Evolutionary conservation across 2,888 invertebrate species (phyloP).

Genomic region (Synanthedon myopaeformis): DNA sequence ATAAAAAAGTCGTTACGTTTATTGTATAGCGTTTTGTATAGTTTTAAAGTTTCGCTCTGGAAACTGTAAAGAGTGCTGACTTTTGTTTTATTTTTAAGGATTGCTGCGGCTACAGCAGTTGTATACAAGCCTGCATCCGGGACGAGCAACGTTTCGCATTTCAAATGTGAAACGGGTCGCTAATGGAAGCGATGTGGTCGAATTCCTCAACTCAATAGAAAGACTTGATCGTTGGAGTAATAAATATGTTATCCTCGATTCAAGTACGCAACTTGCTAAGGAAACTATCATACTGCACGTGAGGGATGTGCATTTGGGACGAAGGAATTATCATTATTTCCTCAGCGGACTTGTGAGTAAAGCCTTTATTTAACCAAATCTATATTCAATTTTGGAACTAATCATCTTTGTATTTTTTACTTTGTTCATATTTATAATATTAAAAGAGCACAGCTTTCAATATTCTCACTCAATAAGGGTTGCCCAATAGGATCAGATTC

Average conservation of each 20-base stretch:
- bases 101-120: slow-evolving; percentile 91
- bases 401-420: too few species aligned
- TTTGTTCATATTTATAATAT: too few species aligned
- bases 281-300: slow-evolving; percentile 89
- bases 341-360: slow-evolving; percentile 87
- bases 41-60: not conserved
- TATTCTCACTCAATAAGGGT: too few species aligned
- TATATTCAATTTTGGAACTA: too few species aligned
- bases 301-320: slow-evolving; percentile 84
- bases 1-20: slow-evolving; percentile 1
- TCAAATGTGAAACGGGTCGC: slow-evolving; percentile 87
- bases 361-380: not conserved
- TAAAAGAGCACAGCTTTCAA: too few species aligned
- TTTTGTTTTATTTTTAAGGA: slow-evolving; percentile 64
- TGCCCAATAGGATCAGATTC: too few species aligned
- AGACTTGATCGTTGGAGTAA: slow-evolving; percentile 84
- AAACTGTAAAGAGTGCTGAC: not conserved
- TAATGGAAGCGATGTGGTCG: slow-evolving; percentile 85
- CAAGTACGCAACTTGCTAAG: slow-evolving; percentile 87
- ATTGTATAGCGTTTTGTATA: slow-evolving; percentile 2
- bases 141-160: slow-evolving; percentile 86
- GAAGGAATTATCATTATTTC: slow-evolving; percentile 91
- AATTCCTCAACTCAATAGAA: slow-evolving; percentile 84
- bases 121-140: slow-evolving; percentile 86
- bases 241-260: slow-evolving; percentile 91